Base-by-base conservation (phyloP, 2,113 vertebrate species). In the Arvicanthis niloticus region DNA sequence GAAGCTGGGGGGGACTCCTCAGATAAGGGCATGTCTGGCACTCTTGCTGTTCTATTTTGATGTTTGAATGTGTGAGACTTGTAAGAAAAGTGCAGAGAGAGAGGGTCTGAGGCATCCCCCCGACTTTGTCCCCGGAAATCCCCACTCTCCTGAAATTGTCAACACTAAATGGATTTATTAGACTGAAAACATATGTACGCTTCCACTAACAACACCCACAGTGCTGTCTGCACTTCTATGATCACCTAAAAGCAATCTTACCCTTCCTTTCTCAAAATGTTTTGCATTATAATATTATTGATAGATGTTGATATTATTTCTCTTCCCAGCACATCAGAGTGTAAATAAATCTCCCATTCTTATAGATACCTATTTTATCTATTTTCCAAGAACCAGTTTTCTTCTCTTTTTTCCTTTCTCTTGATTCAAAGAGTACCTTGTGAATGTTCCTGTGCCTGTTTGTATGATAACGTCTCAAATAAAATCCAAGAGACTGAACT, bases 141-240 rank as follows among this genome's bases (percentile, higher is more conserved):
- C 7, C 0, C 19, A 56, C 8, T 45, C 81, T 94, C 42, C 62
- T 16, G 77, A 60, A 53, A 40, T 21, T 22, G 37, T 7, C 16
- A 5, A 21, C 65, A 7, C 15, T 56, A 2, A 3, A 34, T 5
- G 2, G 22, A 60, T 37, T 60, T 7, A 15, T 26, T 31, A 31
- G 17, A 24, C 53, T 12, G 31, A 22, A 7, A 19, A 17, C 19
- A 3, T 0, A 21, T 3, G 10, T 16, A 8, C 4, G 34, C 51
- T 11, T 31, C 19, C 40, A 70, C 10, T 70, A 45, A 15, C 62
- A 42, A 70, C 29, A 40, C 19, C 34, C 8, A 45, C 31, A 2
- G 21, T 19, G 48, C 31, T 48, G 42, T 73, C 51, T 16, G 1
- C 17, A 82, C 73, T 62, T 65, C 45, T 42, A 13, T 5, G 8